Percentiles rank a stretch among this genome's conserved stretches.
These are phyloP conservation scores for Eolophus roseicapilla DNA, from an alignment of 2,113 vertebrate species.

Conservation along the genomic window DNA sequence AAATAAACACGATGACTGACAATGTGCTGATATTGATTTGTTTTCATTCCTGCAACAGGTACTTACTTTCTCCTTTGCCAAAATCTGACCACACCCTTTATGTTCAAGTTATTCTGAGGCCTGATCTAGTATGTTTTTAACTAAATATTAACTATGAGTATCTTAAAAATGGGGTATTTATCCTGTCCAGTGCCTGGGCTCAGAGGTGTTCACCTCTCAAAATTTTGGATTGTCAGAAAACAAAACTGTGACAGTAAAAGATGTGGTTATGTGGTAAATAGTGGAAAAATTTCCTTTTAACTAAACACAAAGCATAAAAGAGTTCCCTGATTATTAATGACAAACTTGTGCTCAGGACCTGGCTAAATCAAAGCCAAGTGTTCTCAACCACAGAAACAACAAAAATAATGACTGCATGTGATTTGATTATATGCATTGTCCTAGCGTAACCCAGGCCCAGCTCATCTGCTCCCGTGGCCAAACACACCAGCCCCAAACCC, in stretches of 20 bases:
- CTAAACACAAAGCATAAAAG: background rate
- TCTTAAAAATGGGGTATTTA: background rate
- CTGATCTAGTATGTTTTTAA: background rate
- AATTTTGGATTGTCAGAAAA: background rate
- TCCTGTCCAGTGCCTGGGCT: background rate
- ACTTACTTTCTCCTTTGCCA: background rate
- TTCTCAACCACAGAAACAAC: background rate
- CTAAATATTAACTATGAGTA: background rate
- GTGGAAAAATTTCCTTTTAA: constrained; percentile 4
- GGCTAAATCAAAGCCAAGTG: background rate
- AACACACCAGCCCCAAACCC: background rate
- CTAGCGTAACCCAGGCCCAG: background rate
- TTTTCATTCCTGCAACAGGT: constrained; percentile 5
- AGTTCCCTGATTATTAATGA: constrained; percentile 27
- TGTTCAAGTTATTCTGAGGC: background rate
- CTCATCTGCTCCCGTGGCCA: background rate
- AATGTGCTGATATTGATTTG: background rate
- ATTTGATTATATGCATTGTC: background rate
- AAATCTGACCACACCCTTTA: background rate
- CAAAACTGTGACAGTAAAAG: background rate
- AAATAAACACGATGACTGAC: background rate
- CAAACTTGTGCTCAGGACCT: background rate
- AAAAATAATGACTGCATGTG: background rate
- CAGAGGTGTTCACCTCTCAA: background rate
- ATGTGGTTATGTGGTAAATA: background rate